Percentiles rank a stretch among this genome's conserved stretches.
Evolutionary conservation across 64 coral and sea anemone genomes (phyloP).

Genomic region (Pachyseris speciosa): DNA sequence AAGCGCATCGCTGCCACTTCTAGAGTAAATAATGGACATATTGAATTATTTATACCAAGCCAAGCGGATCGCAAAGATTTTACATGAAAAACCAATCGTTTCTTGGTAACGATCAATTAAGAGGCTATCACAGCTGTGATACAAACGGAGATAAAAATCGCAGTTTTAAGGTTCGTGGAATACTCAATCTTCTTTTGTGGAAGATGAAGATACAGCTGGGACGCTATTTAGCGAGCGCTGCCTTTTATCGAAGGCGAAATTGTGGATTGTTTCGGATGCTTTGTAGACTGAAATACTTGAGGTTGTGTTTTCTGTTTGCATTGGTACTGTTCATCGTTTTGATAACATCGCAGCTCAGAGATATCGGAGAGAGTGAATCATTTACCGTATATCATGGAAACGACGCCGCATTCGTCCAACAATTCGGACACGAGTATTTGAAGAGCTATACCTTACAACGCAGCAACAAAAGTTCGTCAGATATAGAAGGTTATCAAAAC

Average conservation of each 20-base stretch:
- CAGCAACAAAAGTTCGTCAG: not conserved
- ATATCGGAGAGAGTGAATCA: not conserved
- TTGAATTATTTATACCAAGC: not conserved
- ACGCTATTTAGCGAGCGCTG: not conserved
- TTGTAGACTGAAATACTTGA: constrained; percentile 6
- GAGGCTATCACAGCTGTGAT: not conserved
- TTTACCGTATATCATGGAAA: not conserved
- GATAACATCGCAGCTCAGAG: not conserved
- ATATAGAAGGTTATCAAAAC: not conserved
- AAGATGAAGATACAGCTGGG: not conserved
- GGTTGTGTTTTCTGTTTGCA: not conserved
- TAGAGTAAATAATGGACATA: not conserved
- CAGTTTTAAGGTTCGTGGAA: not conserved
- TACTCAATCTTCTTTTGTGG: not conserved
- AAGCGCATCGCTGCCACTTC: not conserved
- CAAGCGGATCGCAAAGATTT: not conserved
- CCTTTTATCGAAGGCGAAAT: not conserved
- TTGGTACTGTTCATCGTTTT: not conserved
- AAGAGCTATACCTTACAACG: not conserved
- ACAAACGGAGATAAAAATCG: not conserved
- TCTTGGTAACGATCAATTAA: not conserved
- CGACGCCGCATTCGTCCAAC: not conserved
- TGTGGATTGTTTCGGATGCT: not conserved
- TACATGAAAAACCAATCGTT: not conserved
- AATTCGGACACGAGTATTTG: not conserved